These are phyloP conservation scores for Dolomedes plantarius DNA, from an alignment of 2,888 invertebrate genomes.

Conservation along the genomic window DNA sequence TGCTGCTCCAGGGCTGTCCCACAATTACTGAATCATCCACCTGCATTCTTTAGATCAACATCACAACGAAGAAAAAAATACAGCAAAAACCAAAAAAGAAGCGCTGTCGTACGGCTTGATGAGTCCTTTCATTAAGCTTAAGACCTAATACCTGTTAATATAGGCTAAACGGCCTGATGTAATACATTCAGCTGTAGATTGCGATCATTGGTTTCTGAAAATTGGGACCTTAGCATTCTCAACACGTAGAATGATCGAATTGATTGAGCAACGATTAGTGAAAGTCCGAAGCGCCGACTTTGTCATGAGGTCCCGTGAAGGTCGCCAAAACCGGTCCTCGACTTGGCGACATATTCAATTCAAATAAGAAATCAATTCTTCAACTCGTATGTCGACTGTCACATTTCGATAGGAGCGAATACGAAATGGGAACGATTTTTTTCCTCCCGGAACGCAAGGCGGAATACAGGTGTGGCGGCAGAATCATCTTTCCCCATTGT, in stretches of 20 bases:
- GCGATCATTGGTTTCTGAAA: constrained; percentile 40
- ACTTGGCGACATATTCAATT: constrained; percentile 37
- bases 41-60: constrained; percentile 12
- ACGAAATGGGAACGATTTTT: background rate
- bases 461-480: background rate
- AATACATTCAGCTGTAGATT: constrained; percentile 42
- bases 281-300: constrained; percentile 16
- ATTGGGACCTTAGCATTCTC: constrained; percentile 1
- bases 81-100: too few species aligned
- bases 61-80: background rate
- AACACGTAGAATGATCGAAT: constrained; percentile 36
- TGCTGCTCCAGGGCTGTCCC: constrained; percentile 16
- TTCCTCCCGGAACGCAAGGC: too few species aligned
- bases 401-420: background rate
- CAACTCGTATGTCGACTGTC: constrained; percentile 9
- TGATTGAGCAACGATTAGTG: constrained; percentile 57
- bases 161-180: constrained; percentile 49
- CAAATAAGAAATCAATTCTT: constrained; percentile 20
- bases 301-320: constrained; percentile 12
- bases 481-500: constrained; percentile 21
- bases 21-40: constrained; percentile 1
- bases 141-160: constrained; percentile 55
- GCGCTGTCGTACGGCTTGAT: constrained; percentile 19
- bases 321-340: constrained; percentile 40
- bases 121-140: constrained; percentile 43